These are phyloP conservation scores for Schizopygopsis malacanthus DNA, from an alignment of 2,797 vertebrate genomes.

Conservation along the genomic window DNA sequence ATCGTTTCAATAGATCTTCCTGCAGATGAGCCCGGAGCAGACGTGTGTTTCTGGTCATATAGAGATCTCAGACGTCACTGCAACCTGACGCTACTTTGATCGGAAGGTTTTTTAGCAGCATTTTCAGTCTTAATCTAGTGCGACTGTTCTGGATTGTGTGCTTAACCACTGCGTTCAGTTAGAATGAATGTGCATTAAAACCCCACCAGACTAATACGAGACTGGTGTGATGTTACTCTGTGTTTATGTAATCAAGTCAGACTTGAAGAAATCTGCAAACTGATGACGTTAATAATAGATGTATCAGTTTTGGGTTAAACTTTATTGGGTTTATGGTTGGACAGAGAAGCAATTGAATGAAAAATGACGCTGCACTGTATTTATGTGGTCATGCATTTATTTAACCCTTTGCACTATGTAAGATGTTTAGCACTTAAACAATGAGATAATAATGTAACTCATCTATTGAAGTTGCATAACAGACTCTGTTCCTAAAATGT, in stretches of 20 bases:
- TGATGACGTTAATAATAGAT: neutral
- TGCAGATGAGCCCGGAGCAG: constrained; percentile 49
- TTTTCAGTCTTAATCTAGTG: neutral
- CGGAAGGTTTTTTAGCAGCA: neutral
- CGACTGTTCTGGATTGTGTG: neutral
- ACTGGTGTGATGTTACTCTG: neutral
- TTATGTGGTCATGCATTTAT: neutral
- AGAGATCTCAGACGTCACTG: constrained; percentile 30
- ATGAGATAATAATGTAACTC: neutral
- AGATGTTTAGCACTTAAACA: neutral
- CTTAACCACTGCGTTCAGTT: neutral
- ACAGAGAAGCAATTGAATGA: neutral
- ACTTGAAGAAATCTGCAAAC: neutral
- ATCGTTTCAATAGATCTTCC: constrained; percentile 48
- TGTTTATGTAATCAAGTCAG: neutral
- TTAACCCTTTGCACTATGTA: neutral
- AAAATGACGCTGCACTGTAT: neutral
- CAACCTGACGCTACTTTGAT: neutral
- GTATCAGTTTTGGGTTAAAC: neutral
- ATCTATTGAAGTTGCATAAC: neutral
- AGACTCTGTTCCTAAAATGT: neutral
- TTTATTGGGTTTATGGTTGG: neutral
- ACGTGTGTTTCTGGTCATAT: constrained; percentile 37
- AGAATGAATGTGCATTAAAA: neutral
- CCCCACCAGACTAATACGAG: neutral